Conservation (phyloP, 64 coral and sea anemone species). For the Actinia tenebrosa region DNA sequence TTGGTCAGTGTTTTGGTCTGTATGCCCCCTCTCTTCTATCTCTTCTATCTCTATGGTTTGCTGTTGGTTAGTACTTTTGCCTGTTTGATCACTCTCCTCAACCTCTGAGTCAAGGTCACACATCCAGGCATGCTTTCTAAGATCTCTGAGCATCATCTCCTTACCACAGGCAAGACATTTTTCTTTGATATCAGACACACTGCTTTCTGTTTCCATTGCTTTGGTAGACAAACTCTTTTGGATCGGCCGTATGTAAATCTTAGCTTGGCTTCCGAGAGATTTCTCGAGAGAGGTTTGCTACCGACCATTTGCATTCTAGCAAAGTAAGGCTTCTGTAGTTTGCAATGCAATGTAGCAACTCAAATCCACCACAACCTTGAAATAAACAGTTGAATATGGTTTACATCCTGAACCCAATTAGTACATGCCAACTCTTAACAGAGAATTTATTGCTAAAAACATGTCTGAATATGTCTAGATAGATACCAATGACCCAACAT, state of each 20-base stretch:
- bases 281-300: not conserved
- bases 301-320: conserved; percentile 24
- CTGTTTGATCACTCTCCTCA: not conserved
- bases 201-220: too few relatives aligned
- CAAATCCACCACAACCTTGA: conserved; percentile 14
- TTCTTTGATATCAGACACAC: not conserved
- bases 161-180: conserved; percentile 27
- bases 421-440: too few relatives aligned
- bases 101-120: conserved; percentile 8
- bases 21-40: too few relatives aligned
- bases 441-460: too few relatives aligned
- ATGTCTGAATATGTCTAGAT: too few relatives aligned
- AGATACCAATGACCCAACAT: too few relatives aligned
- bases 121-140: conserved; percentile 20
- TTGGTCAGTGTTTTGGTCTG: too few relatives aligned
- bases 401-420: too few relatives aligned
- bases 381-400: not conserved
- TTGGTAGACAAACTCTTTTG: conserved; percentile 17
- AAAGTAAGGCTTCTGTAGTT: conserved; percentile 23
- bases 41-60: not conserved
- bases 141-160: conserved; percentile 17
- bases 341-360: conserved; percentile 4
- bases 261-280: conserved; percentile 15
- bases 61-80: not conserved
- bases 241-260: conserved; percentile 21